phyloP scores from a whole-genome alignment of 2,888 invertebrate species.

The Dastarcus helophoroides region DNA sequence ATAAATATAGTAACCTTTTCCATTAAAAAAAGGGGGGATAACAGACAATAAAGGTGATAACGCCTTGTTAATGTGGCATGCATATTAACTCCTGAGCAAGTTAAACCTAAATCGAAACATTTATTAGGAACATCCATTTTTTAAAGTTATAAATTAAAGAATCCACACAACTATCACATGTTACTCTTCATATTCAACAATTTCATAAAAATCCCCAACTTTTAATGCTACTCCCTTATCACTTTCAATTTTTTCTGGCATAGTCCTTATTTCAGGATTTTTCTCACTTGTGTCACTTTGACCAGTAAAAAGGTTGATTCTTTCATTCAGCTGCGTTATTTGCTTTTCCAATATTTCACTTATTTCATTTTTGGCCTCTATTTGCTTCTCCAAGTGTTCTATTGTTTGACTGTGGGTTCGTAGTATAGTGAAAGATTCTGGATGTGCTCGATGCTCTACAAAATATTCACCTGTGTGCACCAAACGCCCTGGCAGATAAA shows the following conservation, averaged over 20 bases:
- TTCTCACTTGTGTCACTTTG: neutral
- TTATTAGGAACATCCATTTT: conserved; percentile 5
- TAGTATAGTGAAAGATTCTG: conserved; percentile 20
- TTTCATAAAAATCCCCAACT: conserved; percentile 28
- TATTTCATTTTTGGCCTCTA: conserved; percentile 16
- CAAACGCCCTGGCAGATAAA: conserved; percentile 27
- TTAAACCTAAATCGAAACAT: no score
- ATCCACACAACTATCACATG: neutral
- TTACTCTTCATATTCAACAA: conserved; percentile 25
- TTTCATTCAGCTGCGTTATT: conserved; percentile 22
- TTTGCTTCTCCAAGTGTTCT: conserved; percentile 17
- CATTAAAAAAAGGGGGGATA: no score
- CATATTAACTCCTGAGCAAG: no score
- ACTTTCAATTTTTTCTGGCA: conserved; percentile 24
- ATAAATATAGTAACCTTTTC: no score
- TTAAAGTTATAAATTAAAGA: conserved; percentile 2
- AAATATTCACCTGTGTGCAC: conserved; percentile 27
- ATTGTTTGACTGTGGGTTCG: conserved; percentile 21
- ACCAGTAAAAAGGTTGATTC: conserved; percentile 14
- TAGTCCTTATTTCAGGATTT: conserved; percentile 9
- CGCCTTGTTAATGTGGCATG: no score
- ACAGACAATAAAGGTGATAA: no score
- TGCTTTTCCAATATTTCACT: conserved; percentile 18
- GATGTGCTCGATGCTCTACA: conserved; percentile 19
- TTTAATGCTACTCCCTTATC: conserved; percentile 27